Percentiles rank a stretch among this genome's conserved stretches.
Evolutionary conservation across 2,888 invertebrate species (phyloP).

Genomic region (Sarcophaga carnaria): DNA sequence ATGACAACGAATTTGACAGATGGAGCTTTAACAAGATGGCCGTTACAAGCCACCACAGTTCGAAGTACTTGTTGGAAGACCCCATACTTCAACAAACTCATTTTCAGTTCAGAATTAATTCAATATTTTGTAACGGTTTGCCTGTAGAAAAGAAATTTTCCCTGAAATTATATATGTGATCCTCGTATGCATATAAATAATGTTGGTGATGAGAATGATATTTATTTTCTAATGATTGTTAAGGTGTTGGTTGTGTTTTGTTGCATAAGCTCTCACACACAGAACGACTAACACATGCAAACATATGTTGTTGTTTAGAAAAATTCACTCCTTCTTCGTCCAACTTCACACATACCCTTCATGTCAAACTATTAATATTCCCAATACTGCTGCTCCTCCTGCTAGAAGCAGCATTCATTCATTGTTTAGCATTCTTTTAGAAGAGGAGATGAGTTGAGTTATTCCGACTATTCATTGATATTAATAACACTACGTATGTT

Average conservation of each 20-base stretch:
- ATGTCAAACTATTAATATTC: slow-evolving; percentile 1
- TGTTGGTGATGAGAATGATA: slow-evolving; percentile 43
- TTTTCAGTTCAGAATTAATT: too few species aligned
- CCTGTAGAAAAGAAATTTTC: too few species aligned
- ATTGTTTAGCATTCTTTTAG: slow-evolving; percentile 55
- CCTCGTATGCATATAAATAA: slow-evolving; percentile 20
- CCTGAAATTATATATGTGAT: not conserved
- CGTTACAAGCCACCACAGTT: too few species aligned
- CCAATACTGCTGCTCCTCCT: slow-evolving; percentile 5
- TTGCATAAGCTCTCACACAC: not conserved
- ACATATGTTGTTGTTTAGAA: slow-evolving; percentile 17
- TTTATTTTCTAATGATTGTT: slow-evolving; percentile 65
- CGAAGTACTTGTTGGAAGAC: too few species aligned
- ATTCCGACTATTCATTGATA: slow-evolving; percentile 74
- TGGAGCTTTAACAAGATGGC: too few species aligned
- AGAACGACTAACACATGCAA: not conserved
- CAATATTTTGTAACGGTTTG: too few species aligned
- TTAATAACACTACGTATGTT: slow-evolving; percentile 73
- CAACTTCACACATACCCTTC: not conserved
- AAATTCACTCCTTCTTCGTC: not conserved
- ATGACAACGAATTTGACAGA: too few species aligned
- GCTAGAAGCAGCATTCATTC: slow-evolving; percentile 8
- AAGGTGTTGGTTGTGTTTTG: slow-evolving; percentile 54
- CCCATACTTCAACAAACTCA: too few species aligned
- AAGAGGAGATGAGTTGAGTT: slow-evolving; percentile 53